Base-by-base conservation (phyloP, 2,888 invertebrate genomes). In the Dryococelus australis region DNA sequence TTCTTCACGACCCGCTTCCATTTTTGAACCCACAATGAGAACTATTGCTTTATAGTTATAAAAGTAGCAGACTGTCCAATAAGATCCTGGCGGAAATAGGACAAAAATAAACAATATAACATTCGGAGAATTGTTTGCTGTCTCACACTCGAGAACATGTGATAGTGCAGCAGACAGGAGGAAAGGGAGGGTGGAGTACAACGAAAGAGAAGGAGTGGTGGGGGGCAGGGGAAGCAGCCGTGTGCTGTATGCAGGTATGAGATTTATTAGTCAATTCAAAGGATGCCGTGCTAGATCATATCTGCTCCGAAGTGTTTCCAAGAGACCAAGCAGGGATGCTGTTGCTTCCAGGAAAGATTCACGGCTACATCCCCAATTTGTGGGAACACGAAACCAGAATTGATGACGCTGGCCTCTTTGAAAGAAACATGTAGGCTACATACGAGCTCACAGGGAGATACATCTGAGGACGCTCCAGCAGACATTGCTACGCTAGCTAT, bases 261-360 rank as follows among this genome's bases (percentile, higher is more conserved):
- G 65, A 65, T 65, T 65, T 65, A 65, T 65, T 65, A 65, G 65
- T 13, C 65, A 65, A 16, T 65, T 65, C 65, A 65, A 65, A 65
- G 65, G 65, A 65, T 65, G 65, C 65, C 65, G 65, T 65, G 65
- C 65, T 24, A 65, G 65, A 65, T 65, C 65, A 65, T 65, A 65
- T 65, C 65, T 65, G 65, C 65, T 20, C 65, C 65, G 65, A 65
- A 65, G 65, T 65, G 10, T 65, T 24, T 65, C 65, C 20, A 16
- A 65, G 24, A 65, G 65, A 16, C 65, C 16, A 65, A n/a, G n/a
- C n/a, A n/a, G 24, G 65, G 65, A 20, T 65, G 10, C 13, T 12
- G 10, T 16, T 65, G 65, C 20, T 65, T 65, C 65, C 65, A 65
- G 65, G 65, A 65, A 65, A 65, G 65, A 65, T 65, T 65, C 65